These are phyloP conservation scores for Geopemphigus sp. DNA, from an alignment of 1,140 invertebrate species.

Conservation along the genomic window DNA sequence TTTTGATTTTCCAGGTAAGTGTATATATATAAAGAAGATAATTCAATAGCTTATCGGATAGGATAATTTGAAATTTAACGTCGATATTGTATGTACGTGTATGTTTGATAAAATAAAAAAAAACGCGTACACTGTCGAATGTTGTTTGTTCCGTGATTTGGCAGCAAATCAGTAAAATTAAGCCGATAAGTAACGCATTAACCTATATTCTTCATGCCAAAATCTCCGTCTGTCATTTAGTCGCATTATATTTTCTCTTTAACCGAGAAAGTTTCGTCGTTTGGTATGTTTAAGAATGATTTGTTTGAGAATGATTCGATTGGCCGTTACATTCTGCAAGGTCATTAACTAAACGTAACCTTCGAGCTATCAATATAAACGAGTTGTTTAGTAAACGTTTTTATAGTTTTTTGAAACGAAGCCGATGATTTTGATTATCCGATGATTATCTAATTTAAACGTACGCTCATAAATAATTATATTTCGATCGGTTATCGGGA, in stretches of 20 bases:
- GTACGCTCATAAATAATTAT: too few relatives aligned
- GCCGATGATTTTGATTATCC: too few relatives aligned
- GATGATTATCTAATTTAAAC: too few relatives aligned
- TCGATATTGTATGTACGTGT: not conserved
- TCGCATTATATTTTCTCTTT: not conserved
- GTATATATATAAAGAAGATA: too few relatives aligned
- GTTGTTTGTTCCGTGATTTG: not conserved
- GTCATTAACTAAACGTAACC: not conserved
- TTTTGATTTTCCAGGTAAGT: too few relatives aligned
- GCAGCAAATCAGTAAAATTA: not conserved
- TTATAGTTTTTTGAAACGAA: too few relatives aligned
- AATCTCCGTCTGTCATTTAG: not conserved
- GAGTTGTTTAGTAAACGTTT: too few relatives aligned
- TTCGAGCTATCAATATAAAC: too few relatives aligned
- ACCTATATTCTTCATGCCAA: conserved; percentile 23
- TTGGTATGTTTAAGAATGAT: not conserved
- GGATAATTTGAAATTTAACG: not conserved
- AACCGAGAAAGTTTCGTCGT: not conserved
- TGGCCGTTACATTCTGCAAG: not conserved
- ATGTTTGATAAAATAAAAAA: not conserved
- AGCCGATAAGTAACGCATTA: conserved; percentile 11
- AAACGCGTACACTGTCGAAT: not conserved
- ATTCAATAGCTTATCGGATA: too few relatives aligned
- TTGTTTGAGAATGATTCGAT: not conserved
- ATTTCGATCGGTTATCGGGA: too few relatives aligned